These are phyloP conservation scores for Dromas ardeola DNA, from an alignment of 2,113 vertebrate genomes.

Conservation along the genomic window DNA sequence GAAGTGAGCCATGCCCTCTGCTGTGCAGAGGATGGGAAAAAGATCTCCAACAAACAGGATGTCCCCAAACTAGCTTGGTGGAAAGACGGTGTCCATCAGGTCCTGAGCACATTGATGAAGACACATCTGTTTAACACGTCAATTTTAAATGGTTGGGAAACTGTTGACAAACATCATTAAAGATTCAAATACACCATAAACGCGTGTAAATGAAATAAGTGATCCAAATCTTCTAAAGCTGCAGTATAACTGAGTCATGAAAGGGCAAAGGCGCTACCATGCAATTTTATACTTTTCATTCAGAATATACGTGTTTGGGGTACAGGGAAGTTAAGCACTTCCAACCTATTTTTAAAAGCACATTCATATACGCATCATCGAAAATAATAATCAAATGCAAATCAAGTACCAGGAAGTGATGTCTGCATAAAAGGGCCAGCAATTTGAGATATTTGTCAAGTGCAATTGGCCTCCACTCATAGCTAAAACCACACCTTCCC, in stretches of 20 bases:
- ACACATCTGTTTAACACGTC: not conserved
- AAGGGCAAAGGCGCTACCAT: not conserved
- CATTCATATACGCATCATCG: not conserved
- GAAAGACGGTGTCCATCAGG: not conserved
- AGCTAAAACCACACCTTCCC: not conserved
- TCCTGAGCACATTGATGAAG: not conserved
- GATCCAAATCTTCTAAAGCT: not conserved
- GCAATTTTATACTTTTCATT: not conserved
- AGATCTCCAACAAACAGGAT: not conserved
- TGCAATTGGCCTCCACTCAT: not conserved
- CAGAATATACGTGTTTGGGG: not conserved
- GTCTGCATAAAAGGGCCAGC: not conserved
- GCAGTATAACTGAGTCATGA: not conserved
- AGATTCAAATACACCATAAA: not conserved
- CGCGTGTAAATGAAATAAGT: not conserved
- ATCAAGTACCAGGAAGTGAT: not conserved
- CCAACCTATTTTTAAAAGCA: not conserved
- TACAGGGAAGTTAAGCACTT: not conserved
- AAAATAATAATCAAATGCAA: not conserved
- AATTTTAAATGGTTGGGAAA: not conserved
- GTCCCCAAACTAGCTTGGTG: not conserved
- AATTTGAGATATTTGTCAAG: not conserved
- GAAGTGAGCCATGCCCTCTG: not conserved
- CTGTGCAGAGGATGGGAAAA: not conserved
- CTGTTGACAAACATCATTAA: not conserved